Base-by-base conservation (phyloP, 2,113 vertebrate species). In the Catharus bicknelli region DNA sequence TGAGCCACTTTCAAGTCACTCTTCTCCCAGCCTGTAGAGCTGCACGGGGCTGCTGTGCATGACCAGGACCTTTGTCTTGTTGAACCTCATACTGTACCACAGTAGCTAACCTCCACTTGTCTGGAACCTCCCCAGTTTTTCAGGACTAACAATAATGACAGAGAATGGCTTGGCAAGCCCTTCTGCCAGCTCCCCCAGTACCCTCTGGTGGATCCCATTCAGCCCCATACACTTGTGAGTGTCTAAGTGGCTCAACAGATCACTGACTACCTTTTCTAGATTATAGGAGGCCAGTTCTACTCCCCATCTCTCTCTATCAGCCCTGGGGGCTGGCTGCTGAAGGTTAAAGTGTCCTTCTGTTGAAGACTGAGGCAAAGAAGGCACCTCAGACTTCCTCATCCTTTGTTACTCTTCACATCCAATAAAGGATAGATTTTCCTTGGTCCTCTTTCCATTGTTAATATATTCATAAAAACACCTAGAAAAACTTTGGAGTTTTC, bases 271-370 rank as follows among this genome's bases (percentile, higher is more conserved):
- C 47, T 45, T 32, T 62, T 23, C 63, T 40, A n/a, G n/a, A 54
- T 69, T 45, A 53, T 1, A 59, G 21, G 7, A 18, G 7, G 21
- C n/a, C n/a, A 54, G 29, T 40, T 61, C 55, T 62, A 12, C n/a
- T n/a, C 18, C 27, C 45, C 27, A 54, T 54, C 64, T 54, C 63
- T 68, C 38, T 61, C 32, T 23, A 40, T 19, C n/a, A 62, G n/a
- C 22, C 54, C 55, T 4, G 4, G 10, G n/a, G 7, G 9, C 32
- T 61, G 54, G 22, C 3, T 32, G 27, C 21, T 5, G 0, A 18
- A 77, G 38, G 38, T n/a, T 23, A 69, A 61, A 19, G 21, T 13
- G 3, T 38, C 22, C 23, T 61, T 53, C 73, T n/a, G 38, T 12
- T 77, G 54, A 61, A 77, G 63, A 38, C 17, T 68, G 32, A 68